phyloP scores from a whole-genome alignment of 2,113 vertebrate genomes.

The Alligator sinensis region DNA sequence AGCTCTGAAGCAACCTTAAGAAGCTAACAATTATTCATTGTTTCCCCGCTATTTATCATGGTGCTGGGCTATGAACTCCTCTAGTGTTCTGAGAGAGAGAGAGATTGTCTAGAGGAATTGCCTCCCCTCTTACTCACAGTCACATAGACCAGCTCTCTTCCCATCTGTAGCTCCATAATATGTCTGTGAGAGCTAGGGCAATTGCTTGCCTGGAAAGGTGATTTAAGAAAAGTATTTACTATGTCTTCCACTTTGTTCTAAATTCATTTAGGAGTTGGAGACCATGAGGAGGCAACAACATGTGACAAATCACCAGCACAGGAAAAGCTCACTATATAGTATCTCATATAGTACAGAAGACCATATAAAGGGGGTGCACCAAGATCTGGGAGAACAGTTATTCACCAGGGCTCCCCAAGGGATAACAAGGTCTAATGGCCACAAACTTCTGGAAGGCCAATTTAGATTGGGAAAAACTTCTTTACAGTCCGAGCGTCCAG shows the following conservation, averaged over 20 bases:
- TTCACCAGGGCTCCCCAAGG: too few relatives aligned
- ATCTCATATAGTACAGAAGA: background rate
- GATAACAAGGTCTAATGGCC: too few relatives aligned
- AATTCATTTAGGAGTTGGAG: background rate
- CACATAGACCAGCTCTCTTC: background rate
- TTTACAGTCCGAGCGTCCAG: too few relatives aligned
- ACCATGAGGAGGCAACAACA: background rate
- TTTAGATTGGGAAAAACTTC: too few relatives aligned
- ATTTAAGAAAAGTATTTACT: background rate
- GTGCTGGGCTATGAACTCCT: slow-evolving; percentile 55
- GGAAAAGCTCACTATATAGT: background rate
- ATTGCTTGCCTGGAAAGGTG: background rate
- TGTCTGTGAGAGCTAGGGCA: background rate
- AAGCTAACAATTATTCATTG: slow-evolving; percentile 70
- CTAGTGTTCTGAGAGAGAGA: slow-evolving; percentile 18
- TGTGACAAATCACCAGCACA: background rate
- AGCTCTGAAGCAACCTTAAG: slow-evolving; percentile 68
- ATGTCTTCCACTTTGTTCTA: background rate
- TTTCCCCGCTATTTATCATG: slow-evolving; percentile 67
- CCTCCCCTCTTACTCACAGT: background rate
- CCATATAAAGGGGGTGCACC: background rate
- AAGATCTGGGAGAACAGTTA: too few relatives aligned
- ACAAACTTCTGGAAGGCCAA: too few relatives aligned
- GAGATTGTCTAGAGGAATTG: background rate
- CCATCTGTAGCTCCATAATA: background rate